Evolutionary conservation across 1,140 invertebrate genomes (phyloP), one percentile per base, ranked within the genome.

Genomic region (Capitella teleta): DNA sequence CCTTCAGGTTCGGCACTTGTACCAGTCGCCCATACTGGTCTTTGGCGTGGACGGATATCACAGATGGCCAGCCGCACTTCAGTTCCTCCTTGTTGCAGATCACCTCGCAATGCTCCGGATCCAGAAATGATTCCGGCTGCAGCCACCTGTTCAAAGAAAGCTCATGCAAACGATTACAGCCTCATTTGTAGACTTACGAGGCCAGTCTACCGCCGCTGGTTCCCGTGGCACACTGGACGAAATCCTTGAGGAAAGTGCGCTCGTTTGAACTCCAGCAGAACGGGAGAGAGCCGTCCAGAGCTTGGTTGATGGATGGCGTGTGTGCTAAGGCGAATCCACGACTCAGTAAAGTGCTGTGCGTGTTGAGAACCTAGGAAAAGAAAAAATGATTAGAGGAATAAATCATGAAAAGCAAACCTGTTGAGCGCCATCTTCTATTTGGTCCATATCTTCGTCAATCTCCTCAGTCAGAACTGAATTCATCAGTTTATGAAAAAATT

Each of bases 1-100:
- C 87, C 78, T 85, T 89, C 25, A 96, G 78, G 53, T 84, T 82
- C 1, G 85, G 81, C 5, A 86, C 87, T 55, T 85, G 77, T 3
- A 92, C 91, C 16, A 83, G 72, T 58, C 93, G 83, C 0, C 85
- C 85, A 67, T 95, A 93, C 72, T 98, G 93, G 72, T 98, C 92
- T 57, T 84, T 80, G 23, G 88, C 86, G 41, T 87, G 73, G 4
- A 98, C 77, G 2, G 84, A 86, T 28, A 97, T 76, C 38, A 82
- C 78, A 0, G 85, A 78, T 5, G 86, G 84, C 78, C 82, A 85
- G 32, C 86, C 85, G 54, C 86, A 87, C 45, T 83, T 80, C 55
- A 92, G 62, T 21, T 76, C 83, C 30, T 86, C 82, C 40, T 80
- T 75, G 3, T 82, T 82, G 61, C 83, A 82, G 46, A 85, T 73